Evolutionary conservation across 2,113 vertebrate genomes (phyloP), one percentile per base, ranked within the genome.

Genomic region (Ranitomeya variabilis): DNA sequence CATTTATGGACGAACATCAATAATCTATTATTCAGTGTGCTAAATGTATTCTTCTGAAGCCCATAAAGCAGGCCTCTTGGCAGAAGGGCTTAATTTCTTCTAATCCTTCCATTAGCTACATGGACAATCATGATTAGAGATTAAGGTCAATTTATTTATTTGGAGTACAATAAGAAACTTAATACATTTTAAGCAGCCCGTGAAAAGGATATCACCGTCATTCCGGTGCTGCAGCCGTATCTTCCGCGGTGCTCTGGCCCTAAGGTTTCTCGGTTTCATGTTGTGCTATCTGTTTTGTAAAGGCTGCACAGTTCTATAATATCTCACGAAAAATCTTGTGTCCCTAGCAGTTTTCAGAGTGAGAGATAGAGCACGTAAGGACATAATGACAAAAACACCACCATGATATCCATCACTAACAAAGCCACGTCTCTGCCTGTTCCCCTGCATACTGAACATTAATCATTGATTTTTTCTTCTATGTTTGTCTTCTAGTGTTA

Each of bases 121-220:
- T 85, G 82, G 82, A 73, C 73, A 89, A 79, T 85, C 87, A 69
- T 79, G 81, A 89, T 89, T 57, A 85, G 51, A 89, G 87, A 89
- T 89, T 84, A 89, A 85, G 87, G 73, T 78, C 87, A 89, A 89
- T 89, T 78, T 89, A 89, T 89, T 89, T 89, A 85, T 89, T 89
- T 89, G 71, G 73, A 79, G 62, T 76, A 76, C 12, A 88, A 23
- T 37, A 31, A 67, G 52, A 90, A 69, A 87, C 81, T n/a, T 5
- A 37, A 86, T 80, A 90, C 86, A 78, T 66, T 76, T 88, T 57
- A 55, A n/a, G 87, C 51, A 76, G 80, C 12, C 45, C 16, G 11
- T 10, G 80, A 83, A 87, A 90, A 64, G 51, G 0, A 87, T 57
- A 88, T 51, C 18, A 87, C 66, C 60, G 21, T 14, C 7, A n/a